Percentiles rank a stretch among this genome's conserved stretches.
These are phyloP conservation scores for Idaea straminata DNA, from an alignment of 2,888 invertebrate genomes.

Conservation along the genomic window DNA sequence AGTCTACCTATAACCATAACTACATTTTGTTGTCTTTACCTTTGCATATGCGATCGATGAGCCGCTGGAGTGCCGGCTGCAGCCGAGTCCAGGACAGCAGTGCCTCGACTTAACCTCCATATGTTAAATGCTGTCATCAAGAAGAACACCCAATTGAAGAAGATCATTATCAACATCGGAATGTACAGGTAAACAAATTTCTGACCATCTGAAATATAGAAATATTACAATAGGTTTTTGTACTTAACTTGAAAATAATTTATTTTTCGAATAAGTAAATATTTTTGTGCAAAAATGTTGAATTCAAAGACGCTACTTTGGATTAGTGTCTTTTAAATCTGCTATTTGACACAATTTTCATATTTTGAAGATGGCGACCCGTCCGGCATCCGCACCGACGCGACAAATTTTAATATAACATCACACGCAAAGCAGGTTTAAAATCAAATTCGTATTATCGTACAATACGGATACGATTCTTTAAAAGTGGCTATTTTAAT, in stretches of 20 bases:
- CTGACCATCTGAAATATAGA: slow-evolving; percentile 42
- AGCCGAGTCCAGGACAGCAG: slow-evolving; percentile 49
- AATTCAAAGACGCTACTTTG: background rate
- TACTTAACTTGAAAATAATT: too few species aligned
- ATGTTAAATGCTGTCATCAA: slow-evolving; percentile 68
- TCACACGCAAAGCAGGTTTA: background rate
- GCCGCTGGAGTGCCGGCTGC: slow-evolving; percentile 60
- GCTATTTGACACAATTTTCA: background rate
- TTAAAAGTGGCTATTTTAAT: too few species aligned
- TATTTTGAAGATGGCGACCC: too few species aligned
- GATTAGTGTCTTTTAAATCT: background rate
- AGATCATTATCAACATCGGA: slow-evolving; percentile 62
- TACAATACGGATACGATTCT: too few species aligned
- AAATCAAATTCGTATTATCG: background rate
- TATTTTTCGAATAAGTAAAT: too few species aligned
- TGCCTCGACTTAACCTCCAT: slow-evolving; percentile 60
- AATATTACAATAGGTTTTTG: slow-evolving; percentile 5
- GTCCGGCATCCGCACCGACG: too few species aligned
- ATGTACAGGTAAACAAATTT: slow-evolving; percentile 60
- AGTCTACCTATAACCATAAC: too few species aligned
- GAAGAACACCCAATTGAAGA: slow-evolving; percentile 64
- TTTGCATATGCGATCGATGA: slow-evolving; percentile 52
- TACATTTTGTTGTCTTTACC: slow-evolving; percentile 34
- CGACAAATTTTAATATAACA: background rate
- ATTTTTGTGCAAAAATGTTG: background rate